Evolutionary conservation across 1,140 invertebrate genomes (phyloP).

Genomic region (Bactericera cockerelli): DNA sequence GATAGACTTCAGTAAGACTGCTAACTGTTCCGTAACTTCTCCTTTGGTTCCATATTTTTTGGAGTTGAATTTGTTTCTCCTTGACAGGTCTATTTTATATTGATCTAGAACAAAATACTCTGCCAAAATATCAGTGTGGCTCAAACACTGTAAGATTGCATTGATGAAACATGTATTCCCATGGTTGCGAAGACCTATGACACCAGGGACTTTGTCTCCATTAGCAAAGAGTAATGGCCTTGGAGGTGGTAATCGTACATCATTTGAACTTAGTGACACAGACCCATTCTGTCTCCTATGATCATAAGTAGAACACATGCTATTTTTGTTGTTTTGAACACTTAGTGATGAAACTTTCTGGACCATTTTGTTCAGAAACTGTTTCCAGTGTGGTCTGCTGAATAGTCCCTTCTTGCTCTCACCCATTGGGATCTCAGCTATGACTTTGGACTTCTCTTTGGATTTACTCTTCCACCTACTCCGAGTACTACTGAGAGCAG

Average conservation of each 20-base stretch:
- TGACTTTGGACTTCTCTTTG: conserved; percentile 23
- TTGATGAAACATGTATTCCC: conserved; percentile 97
- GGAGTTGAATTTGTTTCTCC: conserved; percentile 71
- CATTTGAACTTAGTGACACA: conserved; percentile 27
- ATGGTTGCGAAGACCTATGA: conserved; percentile 79
- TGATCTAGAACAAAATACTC: conserved; percentile 89
- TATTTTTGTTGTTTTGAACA: conserved; percentile 26
- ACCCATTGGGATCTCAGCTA: conserved; percentile 25
- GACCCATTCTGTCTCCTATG: conserved; percentile 22
- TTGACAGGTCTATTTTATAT: conserved; percentile 76
- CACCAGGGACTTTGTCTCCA: conserved; percentile 59
- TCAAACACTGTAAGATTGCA: conserved; percentile 84
- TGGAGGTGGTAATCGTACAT: conserved; percentile 43
- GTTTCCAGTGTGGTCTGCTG: conserved; percentile 52
- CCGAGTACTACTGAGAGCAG: conserved; percentile 39
- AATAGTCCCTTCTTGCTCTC: conserved; percentile 37
- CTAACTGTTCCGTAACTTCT: conserved; percentile 87
- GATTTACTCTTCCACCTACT: conserved; percentile 35
- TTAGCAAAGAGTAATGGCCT: conserved; percentile 52
- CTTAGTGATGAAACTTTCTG: conserved; percentile 48
- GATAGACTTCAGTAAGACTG: conserved; percentile 71
- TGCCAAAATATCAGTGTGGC: conserved; percentile 80
- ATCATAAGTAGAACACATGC: conserved; percentile 22
- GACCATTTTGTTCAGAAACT: conserved; percentile 57
- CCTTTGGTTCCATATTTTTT: conserved; percentile 82